These are phyloP conservation scores for Mactra quadrangularis DNA, from an alignment of 1,140 invertebrate genomes.

Conservation along the genomic window DNA sequence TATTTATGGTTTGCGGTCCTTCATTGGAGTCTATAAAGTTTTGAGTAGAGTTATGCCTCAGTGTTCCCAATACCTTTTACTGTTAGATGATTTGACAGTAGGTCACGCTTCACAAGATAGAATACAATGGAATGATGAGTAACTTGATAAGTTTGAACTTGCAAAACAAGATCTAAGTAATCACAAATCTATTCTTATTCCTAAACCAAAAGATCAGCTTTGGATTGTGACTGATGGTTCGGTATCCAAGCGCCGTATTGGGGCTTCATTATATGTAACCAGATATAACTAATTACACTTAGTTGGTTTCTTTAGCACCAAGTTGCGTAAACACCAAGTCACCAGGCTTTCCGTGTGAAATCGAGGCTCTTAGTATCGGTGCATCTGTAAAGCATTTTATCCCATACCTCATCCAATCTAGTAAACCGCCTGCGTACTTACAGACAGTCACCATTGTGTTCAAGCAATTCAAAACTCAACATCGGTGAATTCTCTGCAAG, in stretches of 20 bases:
- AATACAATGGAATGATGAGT: background rate
- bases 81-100: background rate
- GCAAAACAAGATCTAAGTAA: background rate
- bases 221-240: constrained; percentile 55
- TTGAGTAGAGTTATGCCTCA: constrained; percentile 23
- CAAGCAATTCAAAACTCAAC: constrained; percentile 63
- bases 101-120: background rate
- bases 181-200: constrained; percentile 18
- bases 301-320: constrained; percentile 32
- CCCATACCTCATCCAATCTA: constrained; percentile 50
- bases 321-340: constrained; percentile 32
- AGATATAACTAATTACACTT: background rate
- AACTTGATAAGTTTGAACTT: background rate
- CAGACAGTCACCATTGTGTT: constrained; percentile 62
- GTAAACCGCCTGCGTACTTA: constrained; percentile 11
- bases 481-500: constrained; percentile 65
- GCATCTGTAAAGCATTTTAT: constrained; percentile 30
- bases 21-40: constrained; percentile 55
- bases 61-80: background rate
- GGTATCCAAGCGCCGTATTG: constrained; percentile 4
- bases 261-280: constrained; percentile 17
- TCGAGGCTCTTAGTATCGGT: constrained; percentile 17
- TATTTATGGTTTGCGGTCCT: constrained; percentile 25
- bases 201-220: background rate
- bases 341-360: constrained; percentile 23